phyloP scores from a whole-genome alignment of 2,113 vertebrate species.

The Paracanthobrama guichenoti region DNA sequence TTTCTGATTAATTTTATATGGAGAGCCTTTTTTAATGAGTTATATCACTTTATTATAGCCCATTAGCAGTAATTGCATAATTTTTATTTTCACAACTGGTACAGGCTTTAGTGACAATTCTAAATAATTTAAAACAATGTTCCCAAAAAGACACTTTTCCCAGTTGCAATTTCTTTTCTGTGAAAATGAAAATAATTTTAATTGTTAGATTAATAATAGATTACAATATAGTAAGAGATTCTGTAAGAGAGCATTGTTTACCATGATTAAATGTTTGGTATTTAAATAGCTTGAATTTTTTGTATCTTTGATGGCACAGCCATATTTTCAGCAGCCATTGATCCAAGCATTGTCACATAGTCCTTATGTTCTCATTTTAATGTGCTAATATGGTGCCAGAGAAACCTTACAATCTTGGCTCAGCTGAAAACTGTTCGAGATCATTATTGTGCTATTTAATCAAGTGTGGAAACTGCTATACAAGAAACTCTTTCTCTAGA shows the following conservation, averaged over 20 bases:
- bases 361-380: not conserved
- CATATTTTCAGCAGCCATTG: not conserved
- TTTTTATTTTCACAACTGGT: not conserved
- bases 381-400: not conserved
- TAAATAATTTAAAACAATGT: not conserved
- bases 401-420: not conserved
- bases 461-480: not conserved
- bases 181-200: conserved; percentile 44
- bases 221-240: not conserved
- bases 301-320: not conserved
- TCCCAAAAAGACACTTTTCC: not conserved
- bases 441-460: not conserved
- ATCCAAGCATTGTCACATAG: not conserved
- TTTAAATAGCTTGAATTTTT: not conserved
- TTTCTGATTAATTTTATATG: conserved; percentile 18
- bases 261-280: not conserved
- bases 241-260: not conserved
- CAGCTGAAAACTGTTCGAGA: not conserved
- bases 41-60: not conserved
- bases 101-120: not conserved
- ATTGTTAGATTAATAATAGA: not conserved
- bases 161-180: conserved; percentile 41
- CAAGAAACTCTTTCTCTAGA: not conserved
- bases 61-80: not conserved
- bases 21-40: not conserved